Conservation (phyloP, 1,140 invertebrate genomes). For the Trachymyrmex cornetzi region DNA sequence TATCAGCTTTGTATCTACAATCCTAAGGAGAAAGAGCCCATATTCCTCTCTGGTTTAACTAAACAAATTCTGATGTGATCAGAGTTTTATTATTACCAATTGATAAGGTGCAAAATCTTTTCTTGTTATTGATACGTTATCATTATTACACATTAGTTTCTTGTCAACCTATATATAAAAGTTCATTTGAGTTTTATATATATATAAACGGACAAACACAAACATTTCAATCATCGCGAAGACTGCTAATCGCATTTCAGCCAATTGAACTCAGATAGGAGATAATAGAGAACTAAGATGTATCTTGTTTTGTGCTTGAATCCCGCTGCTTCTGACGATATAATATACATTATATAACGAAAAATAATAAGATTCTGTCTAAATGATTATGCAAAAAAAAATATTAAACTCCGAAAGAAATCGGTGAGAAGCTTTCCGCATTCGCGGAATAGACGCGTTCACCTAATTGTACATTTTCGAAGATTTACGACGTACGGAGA, state of each 20-base stretch:
- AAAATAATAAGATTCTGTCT: not conserved
- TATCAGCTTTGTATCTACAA: no score
- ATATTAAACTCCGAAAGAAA: not conserved
- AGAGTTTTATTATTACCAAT: not conserved
- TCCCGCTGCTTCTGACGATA: not conserved
- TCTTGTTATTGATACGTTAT: not conserved
- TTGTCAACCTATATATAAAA: no score
- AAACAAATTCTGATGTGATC: not conserved
- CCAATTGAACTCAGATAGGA: not conserved
- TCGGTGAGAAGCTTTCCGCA: constrained; percentile 15
- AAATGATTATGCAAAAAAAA: constrained; percentile 16
- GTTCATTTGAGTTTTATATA: no score
- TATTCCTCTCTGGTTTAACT: no score
- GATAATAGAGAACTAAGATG: not conserved
- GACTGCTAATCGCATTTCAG: constrained; percentile 8
- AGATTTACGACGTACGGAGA: constrained; percentile 58
- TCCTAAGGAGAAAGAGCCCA: no score
- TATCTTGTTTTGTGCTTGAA: not conserved
- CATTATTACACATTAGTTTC: no score
- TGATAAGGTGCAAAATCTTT: not conserved
- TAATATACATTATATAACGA: not conserved
- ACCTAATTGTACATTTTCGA: constrained; percentile 35
- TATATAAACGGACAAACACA: not conserved
- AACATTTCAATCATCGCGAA: constrained; percentile 28
- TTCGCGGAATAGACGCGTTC: constrained; percentile 16